Percentiles rank a stretch among this genome's conserved stretches.
Evolutionary conservation across 64 coral and sea anemone species (phyloP).

Genomic region (Montipora efflorescens): DNA sequence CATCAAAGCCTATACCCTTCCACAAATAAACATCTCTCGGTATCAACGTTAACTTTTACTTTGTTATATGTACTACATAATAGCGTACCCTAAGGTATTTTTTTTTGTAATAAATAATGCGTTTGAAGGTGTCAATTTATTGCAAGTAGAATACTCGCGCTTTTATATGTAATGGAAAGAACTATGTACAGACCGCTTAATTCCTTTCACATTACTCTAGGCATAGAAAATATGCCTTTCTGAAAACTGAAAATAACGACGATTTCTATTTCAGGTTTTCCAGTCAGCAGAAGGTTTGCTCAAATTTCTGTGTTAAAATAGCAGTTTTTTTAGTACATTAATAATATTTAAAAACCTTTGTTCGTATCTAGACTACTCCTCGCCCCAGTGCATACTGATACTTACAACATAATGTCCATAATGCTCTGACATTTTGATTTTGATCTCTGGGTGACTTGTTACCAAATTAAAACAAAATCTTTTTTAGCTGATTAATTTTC

Average conservation of each 20-base stretch:
- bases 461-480: not conserved
- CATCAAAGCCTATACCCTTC: too few species aligned
- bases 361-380: not conserved
- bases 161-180: not conserved
- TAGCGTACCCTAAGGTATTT: slow-evolving; percentile 16
- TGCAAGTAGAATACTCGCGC: not conserved
- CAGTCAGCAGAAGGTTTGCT: not conserved
- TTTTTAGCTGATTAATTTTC: not conserved
- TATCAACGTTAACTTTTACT: slow-evolving; percentile 21
- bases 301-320: not conserved
- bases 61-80: slow-evolving; percentile 15
- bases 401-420: too few species aligned
- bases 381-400: too few species aligned
- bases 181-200: not conserved
- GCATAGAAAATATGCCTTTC: not conserved
- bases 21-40: not conserved
- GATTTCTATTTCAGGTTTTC: not conserved
- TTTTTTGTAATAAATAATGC: slow-evolving; percentile 54
- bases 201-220: not conserved
- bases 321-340: not conserved
- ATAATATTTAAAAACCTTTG: not conserved
- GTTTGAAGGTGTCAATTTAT: slow-evolving; percentile 6
- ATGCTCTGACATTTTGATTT: too few species aligned
- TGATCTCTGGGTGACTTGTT: not conserved
- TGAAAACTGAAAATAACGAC: not conserved